A percentile compares a stretch with the other conserved stretches of the same genome.
These are phyloP conservation scores for Teleiodes luculella DNA, from an alignment of 2,888 invertebrate species.

Conservation along the genomic window DNA sequence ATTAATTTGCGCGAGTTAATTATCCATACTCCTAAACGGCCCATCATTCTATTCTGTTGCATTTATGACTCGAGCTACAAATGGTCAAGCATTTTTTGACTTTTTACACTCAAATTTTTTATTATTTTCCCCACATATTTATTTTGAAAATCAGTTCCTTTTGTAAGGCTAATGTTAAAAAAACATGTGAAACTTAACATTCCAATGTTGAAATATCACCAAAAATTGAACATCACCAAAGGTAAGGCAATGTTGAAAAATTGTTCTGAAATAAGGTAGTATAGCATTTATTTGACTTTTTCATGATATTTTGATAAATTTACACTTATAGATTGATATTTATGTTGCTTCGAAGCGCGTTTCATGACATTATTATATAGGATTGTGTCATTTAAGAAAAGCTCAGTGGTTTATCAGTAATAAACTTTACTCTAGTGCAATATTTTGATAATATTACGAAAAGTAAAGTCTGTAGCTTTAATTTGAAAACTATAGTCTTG, in stretches of 20 bases:
- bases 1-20: conserved; percentile 38
- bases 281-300: conserved; percentile 79
- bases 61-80: conserved; percentile 74
- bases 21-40: conserved; percentile 44
- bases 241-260: conserved; percentile 69
- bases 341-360: conserved; percentile 47
- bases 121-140: conserved; percentile 46
- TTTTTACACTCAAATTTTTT: conserved; percentile 79
- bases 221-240: conserved; percentile 68
- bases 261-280: conserved; percentile 73
- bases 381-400: conserved; percentile 14
- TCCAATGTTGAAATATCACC: conserved; percentile 66
- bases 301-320: conserved; percentile 24
- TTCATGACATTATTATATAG: conserved; percentile 34
- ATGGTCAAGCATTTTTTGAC: conserved; percentile 80
- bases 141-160: conserved; percentile 57
- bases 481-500: conserved; percentile 50
- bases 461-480: conserved; percentile 47
- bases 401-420: conserved; percentile 17
- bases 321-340: conserved; percentile 28
- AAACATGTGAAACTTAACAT: conserved; percentile 66
- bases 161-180: conserved; percentile 48
- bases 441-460: conserved; percentile 30
- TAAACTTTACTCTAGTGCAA: conserved; percentile 34
- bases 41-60: conserved; percentile 70